Conservation (phyloP, 2,113 vertebrate genomes). For the Micronisus gabar region DNA sequence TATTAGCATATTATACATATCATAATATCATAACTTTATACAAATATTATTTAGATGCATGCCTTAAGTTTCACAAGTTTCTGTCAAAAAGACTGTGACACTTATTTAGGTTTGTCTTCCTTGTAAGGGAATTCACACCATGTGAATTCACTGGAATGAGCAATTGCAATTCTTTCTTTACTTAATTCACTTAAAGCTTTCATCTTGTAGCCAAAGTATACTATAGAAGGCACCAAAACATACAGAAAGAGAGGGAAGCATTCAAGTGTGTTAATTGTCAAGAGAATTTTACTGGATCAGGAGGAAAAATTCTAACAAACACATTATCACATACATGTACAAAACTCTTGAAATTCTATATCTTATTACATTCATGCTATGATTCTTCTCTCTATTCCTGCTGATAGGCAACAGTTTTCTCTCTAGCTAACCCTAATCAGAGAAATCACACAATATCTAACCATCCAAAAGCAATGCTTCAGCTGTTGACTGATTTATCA, state of each 20-base stretch:
- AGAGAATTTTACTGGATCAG: not conserved
- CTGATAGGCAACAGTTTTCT: not conserved
- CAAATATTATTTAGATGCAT: not conserved
- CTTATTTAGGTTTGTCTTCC: not conserved
- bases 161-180: not conserved
- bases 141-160: not conserved
- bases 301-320: not conserved
- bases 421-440: not conserved
- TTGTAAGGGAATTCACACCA: not conserved
- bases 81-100: not conserved
- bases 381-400: not conserved
- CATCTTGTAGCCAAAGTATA: not conserved
- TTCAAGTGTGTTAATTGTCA: not conserved
- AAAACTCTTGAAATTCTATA: not conserved
- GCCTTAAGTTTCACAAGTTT: not conserved
- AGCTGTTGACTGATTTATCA: not conserved
- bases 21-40: not conserved
- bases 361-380: not conserved
- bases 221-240: not conserved
- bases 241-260: not conserved
- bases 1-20: not conserved
- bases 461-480: not conserved
- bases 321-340: not conserved
- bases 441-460: not conserved
- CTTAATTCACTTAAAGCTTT: not conserved